phyloP scores from a whole-genome alignment of 2,113 vertebrate species.

The Amphilophus citrinellus region DNA sequence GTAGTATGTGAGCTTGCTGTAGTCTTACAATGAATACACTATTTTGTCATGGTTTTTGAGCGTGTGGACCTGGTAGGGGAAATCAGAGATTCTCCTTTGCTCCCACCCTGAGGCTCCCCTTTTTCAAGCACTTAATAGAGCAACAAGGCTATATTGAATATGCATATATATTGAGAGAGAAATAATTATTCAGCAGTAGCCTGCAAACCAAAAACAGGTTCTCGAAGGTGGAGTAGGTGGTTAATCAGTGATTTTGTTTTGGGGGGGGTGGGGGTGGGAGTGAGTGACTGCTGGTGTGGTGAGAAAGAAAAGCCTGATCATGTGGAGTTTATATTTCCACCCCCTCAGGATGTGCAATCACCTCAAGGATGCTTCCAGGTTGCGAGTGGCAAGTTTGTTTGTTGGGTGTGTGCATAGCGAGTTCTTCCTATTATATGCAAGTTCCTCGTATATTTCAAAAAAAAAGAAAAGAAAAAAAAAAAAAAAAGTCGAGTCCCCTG shows the following conservation, averaged over 20 bases:
- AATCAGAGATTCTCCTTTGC: slow-evolving; percentile 28
- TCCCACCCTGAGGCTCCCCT: slow-evolving; percentile 36
- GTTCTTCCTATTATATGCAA: slow-evolving; percentile 80
- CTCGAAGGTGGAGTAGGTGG: slow-evolving; percentile 48
- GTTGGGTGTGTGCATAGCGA: slow-evolving; percentile 49
- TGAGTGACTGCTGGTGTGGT: slow-evolving; percentile 27
- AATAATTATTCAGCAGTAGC: slow-evolving; percentile 56
- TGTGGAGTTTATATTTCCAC: slow-evolving; percentile 31
- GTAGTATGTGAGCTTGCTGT: slow-evolving; percentile 46
- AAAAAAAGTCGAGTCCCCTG: not conserved
- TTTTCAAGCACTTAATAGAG: slow-evolving; percentile 71
- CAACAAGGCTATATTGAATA: slow-evolving; percentile 61
- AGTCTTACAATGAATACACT: slow-evolving; percentile 48
- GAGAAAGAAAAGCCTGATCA: slow-evolving; percentile 41
- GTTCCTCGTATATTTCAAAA: slow-evolving; percentile 52
- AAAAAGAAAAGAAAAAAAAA: not conserved
- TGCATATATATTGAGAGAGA: slow-evolving; percentile 71
- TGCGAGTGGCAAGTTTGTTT: slow-evolving; percentile 43
- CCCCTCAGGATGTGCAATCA: slow-evolving; percentile 70
- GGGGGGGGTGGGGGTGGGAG: not conserved
- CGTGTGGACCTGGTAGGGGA: slow-evolving; percentile 47
- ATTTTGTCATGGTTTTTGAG: slow-evolving; percentile 16
- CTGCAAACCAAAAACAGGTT: slow-evolving; percentile 76
- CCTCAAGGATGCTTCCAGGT: slow-evolving; percentile 64
- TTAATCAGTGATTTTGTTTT: slow-evolving; percentile 32